Base-by-base conservation (phyloP, 2,113 vertebrate species). In the Hyla sarda region DNA sequence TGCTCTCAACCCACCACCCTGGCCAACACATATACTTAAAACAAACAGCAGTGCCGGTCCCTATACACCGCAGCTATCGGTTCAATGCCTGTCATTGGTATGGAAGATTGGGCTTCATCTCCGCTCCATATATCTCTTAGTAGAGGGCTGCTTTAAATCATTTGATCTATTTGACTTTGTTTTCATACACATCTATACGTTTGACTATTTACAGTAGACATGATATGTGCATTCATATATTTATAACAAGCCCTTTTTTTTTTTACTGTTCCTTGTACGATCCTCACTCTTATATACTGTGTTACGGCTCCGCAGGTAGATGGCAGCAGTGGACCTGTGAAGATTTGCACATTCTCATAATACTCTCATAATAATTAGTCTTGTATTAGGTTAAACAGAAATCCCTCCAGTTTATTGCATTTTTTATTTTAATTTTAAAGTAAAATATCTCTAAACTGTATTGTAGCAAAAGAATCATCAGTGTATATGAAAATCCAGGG, bases 311-410 rank as follows among this genome's bases (percentile, higher is more conserved):
- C 21, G 37, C 85, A 82, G 41, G 77, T 80, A 86, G 85, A 60
- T 82, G 85, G 85, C 85, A 86, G 77, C 73, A 86, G 85, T 8
- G 85, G 13, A 82, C 85, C 78, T 86, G 37, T 6, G 11, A 37
- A 86, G n/a, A 48, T 2, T 23, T 25, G 14, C 25, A 37, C 23
- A 1, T 5, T 2, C 28, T 41, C 48, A 30, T 48, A 41, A 34
- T 11, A n/a, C 60, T 34, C 45, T 81, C 56, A 17, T 67, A 67
- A 34, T 56, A 56, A 19, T 41, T 69, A 28, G 56, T 69, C 28
- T 8, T 32, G 28, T n/a, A 32, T 60, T 30, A 77, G 34, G 52
- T 45, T 34, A 50, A 52, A 23, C 17, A 17, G 32, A 67, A 71
- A 41, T 85, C 30, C 17, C 12, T 69, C 71, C 3, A 23, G 6